Evolutionary conservation across 1,140 invertebrate genomes (phyloP), one percentile per base, ranked within the genome.

Genomic region (Argopecten irradians): DNA sequence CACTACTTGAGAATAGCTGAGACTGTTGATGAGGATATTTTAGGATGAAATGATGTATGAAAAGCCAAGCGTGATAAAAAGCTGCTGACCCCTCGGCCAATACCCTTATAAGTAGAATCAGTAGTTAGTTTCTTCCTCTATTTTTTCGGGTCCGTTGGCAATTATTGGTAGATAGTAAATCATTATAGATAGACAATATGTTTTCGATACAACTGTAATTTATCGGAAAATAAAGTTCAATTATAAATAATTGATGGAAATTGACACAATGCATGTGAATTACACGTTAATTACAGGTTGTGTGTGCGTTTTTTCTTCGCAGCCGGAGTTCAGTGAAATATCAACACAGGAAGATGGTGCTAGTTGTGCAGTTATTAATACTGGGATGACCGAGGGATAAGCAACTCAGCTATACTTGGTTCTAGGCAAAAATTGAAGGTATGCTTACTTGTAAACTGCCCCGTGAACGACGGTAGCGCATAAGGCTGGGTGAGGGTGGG

Each of bases 361-460:
- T 71, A 71, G 55, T 0, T 28, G 55, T 71, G 55, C 55, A 28
- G 55, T 71, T 71, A 16, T 71, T 71, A 71, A 71, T 71, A 5
- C n/a, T 22, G 55, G 55, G 13, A 71, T 71, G 55, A 71, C 55
- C 55, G 55, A 71, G 55, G 55, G 55, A 71, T 71, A 28, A 71
- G 55, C 55, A 71, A 71, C 55, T 71, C 55, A 71, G 55, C 55
- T 71, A 71, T 28, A 71, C 28, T n/a, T n/a, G 55, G n/a, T 28
- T 71, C 55, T 28, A 71, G n/a, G 55, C 55, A 71, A 71, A 71
- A 71, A 71, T 82, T 85, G 39, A 88, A 86, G 33, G 32, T 86
- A 90, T 90, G 89, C 89, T 90, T 90, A 90, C 89, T 90, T 90
- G 89, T 88, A 87, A 90, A 90, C 71, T 90, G 89, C 88, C 89